Percentiles rank a stretch among this genome's conserved stretches.
phyloP scores from a whole-genome alignment of 2,113 vertebrate genomes.

The Fregata magnificens region DNA sequence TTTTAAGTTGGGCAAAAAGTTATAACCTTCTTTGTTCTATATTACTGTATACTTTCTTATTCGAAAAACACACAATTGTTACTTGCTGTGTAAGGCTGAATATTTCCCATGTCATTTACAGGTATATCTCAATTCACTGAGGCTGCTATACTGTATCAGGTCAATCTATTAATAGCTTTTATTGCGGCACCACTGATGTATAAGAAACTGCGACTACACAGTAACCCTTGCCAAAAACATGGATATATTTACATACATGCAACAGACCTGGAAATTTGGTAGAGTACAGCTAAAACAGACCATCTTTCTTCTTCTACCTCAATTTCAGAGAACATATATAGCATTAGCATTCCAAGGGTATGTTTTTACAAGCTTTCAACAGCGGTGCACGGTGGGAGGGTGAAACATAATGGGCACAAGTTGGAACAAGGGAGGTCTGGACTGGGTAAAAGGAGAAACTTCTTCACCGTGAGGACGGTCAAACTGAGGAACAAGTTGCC shows the following conservation, averaged over 20 bases:
- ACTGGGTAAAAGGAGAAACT: not conserved
- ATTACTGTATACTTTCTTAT: not conserved
- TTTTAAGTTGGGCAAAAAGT: not conserved
- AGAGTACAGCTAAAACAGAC: not conserved
- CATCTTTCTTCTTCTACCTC: not conserved
- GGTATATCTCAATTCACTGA: not conserved
- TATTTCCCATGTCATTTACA: not conserved
- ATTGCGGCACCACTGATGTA: fast-evolving
- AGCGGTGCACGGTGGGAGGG: fast-evolving
- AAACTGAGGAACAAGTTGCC: not conserved
- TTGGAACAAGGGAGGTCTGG: not conserved
- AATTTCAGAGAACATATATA: not conserved
- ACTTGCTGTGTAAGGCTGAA: not conserved
- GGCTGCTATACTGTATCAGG: not conserved
- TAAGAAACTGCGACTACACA: not conserved
- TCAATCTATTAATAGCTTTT: not conserved
- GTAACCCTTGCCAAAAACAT: not conserved
- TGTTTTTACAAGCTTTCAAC: not conserved
- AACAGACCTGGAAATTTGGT: not conserved
- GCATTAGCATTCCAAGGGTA: not conserved
- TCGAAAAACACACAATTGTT: not conserved
- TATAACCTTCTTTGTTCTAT: not conserved
- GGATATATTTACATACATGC: fast-evolving
- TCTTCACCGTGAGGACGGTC: fast-evolving
- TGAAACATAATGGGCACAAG: fast-evolving